Percentiles rank a stretch among this genome's conserved stretches.
Evolutionary conservation across 2,113 vertebrate genomes (phyloP).

Genomic region (Pseudorhombus dupliciocellatus): DNA sequence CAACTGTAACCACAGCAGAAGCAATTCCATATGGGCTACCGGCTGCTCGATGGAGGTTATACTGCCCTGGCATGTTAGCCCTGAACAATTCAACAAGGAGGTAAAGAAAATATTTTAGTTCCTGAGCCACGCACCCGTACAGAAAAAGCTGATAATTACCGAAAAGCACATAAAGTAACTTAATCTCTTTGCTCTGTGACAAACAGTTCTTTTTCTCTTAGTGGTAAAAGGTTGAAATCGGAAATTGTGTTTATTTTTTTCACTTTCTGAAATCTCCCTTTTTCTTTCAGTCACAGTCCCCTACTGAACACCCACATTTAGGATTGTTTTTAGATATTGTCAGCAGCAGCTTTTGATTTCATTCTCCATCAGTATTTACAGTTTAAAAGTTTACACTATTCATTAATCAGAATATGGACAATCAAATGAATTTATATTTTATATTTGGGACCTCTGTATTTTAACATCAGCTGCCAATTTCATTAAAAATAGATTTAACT

Average conservation of each 20-base stretch:
- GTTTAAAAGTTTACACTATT: neutral
- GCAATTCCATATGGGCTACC: neutral
- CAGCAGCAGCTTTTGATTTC: no score
- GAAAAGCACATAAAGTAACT: neutral
- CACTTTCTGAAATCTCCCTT: neutral
- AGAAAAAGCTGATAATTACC: conserved; percentile 26
- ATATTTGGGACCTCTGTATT: no score
- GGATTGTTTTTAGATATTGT: no score
- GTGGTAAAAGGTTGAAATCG: neutral
- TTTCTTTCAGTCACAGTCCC: no score
- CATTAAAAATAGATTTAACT: no score
- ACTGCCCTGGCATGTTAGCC: conserved; percentile 2
- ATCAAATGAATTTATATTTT: no score
- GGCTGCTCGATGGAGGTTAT: neutral
- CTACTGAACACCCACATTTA: no score
- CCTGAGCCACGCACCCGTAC: neutral
- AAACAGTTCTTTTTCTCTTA: neutral
- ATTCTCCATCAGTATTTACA: neutral
- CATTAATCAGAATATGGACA: no score
- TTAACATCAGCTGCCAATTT: no score
- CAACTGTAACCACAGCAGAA: conserved; percentile 6
- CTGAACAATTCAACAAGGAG: conserved; percentile 15
- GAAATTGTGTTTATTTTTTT: neutral
- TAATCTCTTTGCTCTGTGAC: neutral
- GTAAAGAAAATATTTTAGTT: conserved; percentile 18